Conservation (phyloP, 1,140 invertebrate genomes). For the Pseudomyrmex pallidus region DNA sequence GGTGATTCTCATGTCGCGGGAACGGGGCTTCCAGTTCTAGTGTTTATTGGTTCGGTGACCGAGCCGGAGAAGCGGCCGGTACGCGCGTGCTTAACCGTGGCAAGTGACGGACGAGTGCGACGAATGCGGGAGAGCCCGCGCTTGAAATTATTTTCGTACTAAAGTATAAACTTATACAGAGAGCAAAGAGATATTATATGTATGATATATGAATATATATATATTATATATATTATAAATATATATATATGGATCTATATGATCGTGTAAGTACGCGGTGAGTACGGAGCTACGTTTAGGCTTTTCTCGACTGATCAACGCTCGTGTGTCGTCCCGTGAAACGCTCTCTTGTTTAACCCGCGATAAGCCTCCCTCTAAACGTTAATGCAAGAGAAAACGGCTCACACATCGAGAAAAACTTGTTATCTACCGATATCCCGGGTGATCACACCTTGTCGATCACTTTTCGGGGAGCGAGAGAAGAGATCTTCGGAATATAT, state of each 20-base stretch:
- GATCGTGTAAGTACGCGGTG: conserved; percentile 69
- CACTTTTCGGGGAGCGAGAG: neutral
- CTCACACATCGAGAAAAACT: conserved; percentile 4
- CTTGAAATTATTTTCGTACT: conserved; percentile 83
- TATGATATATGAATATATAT: conserved; percentile 59
- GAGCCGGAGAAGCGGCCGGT: conserved; percentile 52
- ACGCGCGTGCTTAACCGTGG: conserved; percentile 40
- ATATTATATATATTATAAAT: conserved; percentile 48
- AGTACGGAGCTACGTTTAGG: conserved; percentile 65
- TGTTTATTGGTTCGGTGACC: conserved; percentile 76
- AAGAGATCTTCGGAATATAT: neutral
- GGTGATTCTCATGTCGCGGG: conserved; percentile 80
- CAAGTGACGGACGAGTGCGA: conserved; percentile 68
- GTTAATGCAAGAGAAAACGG: neutral
- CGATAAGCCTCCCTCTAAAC: conserved; percentile 2
- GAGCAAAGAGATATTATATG: conserved; percentile 51
- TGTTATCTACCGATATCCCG: neutral
- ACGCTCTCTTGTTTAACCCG: conserved; percentile 18
- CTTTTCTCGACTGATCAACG: conserved; percentile 54
- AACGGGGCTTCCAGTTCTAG: conserved; percentile 81
- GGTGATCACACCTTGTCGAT: conserved; percentile 11
- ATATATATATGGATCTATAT: conserved; percentile 25
- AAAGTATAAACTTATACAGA: conserved; percentile 74
- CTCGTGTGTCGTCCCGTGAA: conserved; percentile 28
- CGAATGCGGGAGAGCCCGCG: conserved; percentile 53